Evolutionary conservation across 1,140 invertebrate genomes (phyloP).

Genomic region (Drosophila nigromelanica): DNA sequence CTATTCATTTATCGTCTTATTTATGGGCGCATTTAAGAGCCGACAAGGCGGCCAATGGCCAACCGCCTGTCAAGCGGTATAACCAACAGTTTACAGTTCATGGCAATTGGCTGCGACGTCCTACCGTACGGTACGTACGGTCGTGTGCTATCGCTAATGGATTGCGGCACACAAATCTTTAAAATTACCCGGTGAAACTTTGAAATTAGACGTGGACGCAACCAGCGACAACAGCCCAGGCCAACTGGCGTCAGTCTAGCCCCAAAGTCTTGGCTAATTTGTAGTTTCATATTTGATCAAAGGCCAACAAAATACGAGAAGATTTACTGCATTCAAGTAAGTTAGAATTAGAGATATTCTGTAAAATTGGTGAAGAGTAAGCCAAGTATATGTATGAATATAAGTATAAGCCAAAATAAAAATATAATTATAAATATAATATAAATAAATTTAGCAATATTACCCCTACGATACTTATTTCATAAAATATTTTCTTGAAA

Average conservation of each 20-base stretch:
- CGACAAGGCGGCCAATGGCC: conserved; percentile 58
- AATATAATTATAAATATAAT: too few relatives aligned
- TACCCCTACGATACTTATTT: too few relatives aligned
- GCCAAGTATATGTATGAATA: too few relatives aligned
- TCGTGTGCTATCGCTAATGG: conserved; percentile 61
- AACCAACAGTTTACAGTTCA: conserved; percentile 18
- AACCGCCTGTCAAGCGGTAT: conserved; percentile 52
- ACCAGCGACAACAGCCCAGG: neutral
- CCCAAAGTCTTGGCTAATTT: conserved; percentile 68
- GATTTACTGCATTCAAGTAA: too few relatives aligned
- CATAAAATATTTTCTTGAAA: too few relatives aligned
- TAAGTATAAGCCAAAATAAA: too few relatives aligned
- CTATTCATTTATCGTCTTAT: conserved; percentile 78
- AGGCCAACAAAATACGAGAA: conserved; percentile 58
- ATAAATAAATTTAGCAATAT: too few relatives aligned
- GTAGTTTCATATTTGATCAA: conserved; percentile 78
- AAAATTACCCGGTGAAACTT: conserved; percentile 78
- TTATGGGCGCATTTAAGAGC: conserved; percentile 68
- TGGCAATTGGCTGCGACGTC: conserved; percentile 35
- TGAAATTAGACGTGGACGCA: conserved; percentile 58
- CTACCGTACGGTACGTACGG: conserved; percentile 16
- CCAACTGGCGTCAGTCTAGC: conserved; percentile 55
- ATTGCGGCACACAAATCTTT: conserved; percentile 81
- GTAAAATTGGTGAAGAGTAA: neutral
- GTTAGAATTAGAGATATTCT: conserved; percentile 29